Conservation (phyloP, 2,888 invertebrate species). For the Acleris literana region DNA sequence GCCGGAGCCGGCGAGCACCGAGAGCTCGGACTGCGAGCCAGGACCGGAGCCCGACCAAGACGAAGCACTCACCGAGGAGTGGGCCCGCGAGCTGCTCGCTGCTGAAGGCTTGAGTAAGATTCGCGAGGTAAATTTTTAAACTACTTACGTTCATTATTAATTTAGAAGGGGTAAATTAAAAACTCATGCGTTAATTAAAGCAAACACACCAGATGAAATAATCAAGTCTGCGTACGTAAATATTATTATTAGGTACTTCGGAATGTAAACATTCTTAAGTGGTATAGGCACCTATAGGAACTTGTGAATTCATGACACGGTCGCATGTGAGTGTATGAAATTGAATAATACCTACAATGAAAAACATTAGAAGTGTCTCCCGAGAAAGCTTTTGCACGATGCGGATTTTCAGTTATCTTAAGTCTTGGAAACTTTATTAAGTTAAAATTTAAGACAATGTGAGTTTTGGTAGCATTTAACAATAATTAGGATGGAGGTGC, state of each 20-base stretch:
- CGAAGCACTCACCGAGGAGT: conserved; percentile 74
- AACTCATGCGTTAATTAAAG: neutral
- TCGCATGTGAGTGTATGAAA: neutral
- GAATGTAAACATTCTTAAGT: neutral
- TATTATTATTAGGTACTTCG: neutral
- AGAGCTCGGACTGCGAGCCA: conserved; percentile 73
- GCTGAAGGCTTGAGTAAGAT: conserved; percentile 70
- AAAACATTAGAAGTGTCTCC: too few species aligned
- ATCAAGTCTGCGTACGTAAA: neutral
- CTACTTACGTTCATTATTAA: neutral
- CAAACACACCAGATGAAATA: neutral
- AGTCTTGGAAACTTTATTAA: too few species aligned
- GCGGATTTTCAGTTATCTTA: too few species aligned
- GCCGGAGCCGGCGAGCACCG: conserved; percentile 75
- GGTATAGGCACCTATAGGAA: too few species aligned
- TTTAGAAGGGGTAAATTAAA: neutral
- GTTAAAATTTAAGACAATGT: too few species aligned
- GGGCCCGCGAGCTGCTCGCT: conserved; percentile 71
- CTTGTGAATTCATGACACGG: neutral
- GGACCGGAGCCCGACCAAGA: conserved; percentile 64
- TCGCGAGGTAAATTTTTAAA: conserved; percentile 57
- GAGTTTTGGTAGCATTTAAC: too few species aligned
- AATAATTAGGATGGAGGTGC: too few species aligned
- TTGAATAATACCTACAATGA: neutral
- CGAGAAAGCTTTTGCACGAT: too few species aligned